phyloP scores from a whole-genome alignment of 2,113 vertebrate species.

The Paradisaea rubra region DNA sequence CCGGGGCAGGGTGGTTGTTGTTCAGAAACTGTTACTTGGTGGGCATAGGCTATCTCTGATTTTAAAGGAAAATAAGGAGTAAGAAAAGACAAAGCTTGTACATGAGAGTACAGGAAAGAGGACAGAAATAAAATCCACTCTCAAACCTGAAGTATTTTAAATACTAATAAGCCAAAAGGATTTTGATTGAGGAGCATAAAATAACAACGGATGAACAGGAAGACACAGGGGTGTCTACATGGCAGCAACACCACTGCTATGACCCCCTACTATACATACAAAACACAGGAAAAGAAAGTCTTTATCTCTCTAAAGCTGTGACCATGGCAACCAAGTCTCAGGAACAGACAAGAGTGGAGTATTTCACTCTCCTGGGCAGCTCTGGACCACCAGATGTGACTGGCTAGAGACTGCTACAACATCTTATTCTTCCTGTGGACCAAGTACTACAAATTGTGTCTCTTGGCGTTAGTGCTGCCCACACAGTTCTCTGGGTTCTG shows the following conservation, averaged over 20 bases:
- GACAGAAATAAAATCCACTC: neutral
- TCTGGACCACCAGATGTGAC: constrained; percentile 2
- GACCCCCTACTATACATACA: neutral
- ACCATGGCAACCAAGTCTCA: constrained; percentile 58
- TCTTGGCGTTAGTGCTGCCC: neutral
- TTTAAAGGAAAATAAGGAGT: neutral
- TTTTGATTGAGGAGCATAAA: neutral
- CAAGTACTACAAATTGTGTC: constrained; percentile 37
- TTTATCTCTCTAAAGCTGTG: constrained; percentile 46
- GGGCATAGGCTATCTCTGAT: neutral
- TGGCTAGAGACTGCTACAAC: neutral
- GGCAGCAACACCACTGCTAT: neutral
- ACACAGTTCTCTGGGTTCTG: neutral
- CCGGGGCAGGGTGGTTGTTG: rapidly evolving
- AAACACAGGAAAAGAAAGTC: constrained; percentile 26
- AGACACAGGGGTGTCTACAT: neutral
- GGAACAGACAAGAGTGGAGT: constrained; percentile 11
- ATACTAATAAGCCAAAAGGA: neutral
- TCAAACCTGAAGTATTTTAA: neutral
- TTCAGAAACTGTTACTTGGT: neutral
- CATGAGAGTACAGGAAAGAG: neutral
- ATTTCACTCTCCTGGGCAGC: constrained; percentile 39
- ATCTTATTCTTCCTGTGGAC: constrained; percentile 9
- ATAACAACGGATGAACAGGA: neutral
- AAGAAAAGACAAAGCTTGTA: neutral